Evolutionary conservation across 2,797 vertebrate species (phyloP).

Genomic region (Paramormyrops hopkinsi): DNA sequence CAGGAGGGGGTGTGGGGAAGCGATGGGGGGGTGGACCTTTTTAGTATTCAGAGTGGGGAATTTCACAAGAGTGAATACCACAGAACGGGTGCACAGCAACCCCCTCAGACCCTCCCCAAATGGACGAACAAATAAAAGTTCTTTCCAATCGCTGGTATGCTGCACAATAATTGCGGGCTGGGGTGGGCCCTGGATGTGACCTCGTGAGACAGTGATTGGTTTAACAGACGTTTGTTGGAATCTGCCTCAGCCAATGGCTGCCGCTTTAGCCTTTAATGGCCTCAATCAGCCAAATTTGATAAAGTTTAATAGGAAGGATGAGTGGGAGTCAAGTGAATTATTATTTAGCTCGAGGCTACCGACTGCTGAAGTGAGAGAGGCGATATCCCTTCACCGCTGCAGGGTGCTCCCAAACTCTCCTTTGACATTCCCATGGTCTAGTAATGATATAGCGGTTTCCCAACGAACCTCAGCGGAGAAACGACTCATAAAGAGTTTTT

Average conservation of each 20-base stretch:
- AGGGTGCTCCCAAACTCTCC: slow-evolving; percentile 27
- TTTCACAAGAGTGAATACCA: neutral
- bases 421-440: slow-evolving; percentile 26
- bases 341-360: slow-evolving; percentile 36
- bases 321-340: slow-evolving; percentile 32
- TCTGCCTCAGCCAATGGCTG: slow-evolving; percentile 19
- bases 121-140: neutral
- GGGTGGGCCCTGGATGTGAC: neutral
- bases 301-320: slow-evolving; percentile 39
- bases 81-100: neutral
- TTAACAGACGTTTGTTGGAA: neutral
- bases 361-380: slow-evolving; percentile 39
- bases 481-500: neutral
- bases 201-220: neutral
- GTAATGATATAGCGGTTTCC: slow-evolving; percentile 19
- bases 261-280: slow-evolving; percentile 41
- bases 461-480: slow-evolving; percentile 43
- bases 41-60: neutral
- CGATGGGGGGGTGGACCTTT: neutral
- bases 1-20: neutral
- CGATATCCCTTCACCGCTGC: slow-evolving; percentile 45
- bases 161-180: neutral
- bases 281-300: slow-evolving; percentile 40
- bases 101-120: neutral
- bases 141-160: neutral